Conservation (phyloP, 2,888 invertebrate genomes). For the Drosophila formosana region DNA sequence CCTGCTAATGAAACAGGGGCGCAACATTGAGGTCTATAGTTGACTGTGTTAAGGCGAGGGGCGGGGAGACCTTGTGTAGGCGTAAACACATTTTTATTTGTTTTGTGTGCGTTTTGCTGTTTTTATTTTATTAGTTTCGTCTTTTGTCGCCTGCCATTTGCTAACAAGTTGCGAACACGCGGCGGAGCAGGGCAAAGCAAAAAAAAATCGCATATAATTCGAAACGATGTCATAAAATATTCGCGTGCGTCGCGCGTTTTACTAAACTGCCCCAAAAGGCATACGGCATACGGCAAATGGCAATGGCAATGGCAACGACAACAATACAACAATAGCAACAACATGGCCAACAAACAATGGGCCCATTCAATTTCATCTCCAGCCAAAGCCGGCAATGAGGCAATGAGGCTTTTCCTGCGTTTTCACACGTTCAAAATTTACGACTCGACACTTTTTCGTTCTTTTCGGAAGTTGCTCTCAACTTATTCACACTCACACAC, state of each 20-base stretch:
- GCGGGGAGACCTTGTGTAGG: conserved; percentile 48
- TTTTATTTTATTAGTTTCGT: conserved; percentile 61
- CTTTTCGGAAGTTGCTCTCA: conserved; percentile 31
- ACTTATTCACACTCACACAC: conserved; percentile 20
- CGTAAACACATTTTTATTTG: conserved; percentile 76
- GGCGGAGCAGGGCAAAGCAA: conserved; percentile 37
- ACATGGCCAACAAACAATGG: conserved; percentile 43
- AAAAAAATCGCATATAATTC: conserved; percentile 69
- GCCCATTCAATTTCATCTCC: conserved; percentile 69
- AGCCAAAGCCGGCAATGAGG: conserved; percentile 66
- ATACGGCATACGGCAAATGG: conserved; percentile 55
- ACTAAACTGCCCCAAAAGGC: conserved; percentile 64
- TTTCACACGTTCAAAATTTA: conserved; percentile 79
- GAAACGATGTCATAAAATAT: conserved; percentile 79
- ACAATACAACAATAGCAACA: conserved; percentile 1
- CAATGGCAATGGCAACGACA: conserved; percentile 34
- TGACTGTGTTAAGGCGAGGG: background rate
- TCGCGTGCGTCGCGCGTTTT: conserved; percentile 72
- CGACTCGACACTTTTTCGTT: conserved; percentile 60
- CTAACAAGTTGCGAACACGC: conserved; percentile 71
- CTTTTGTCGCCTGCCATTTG: conserved; percentile 68
- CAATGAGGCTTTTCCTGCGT: conserved; percentile 76
- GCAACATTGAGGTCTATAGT: background rate
- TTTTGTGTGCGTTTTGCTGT: conserved; percentile 59
- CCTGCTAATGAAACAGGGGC: conserved; percentile 70